Evolutionary conservation across 2,113 vertebrate species (phyloP).

Genomic region (Mugil cephalus): DNA sequence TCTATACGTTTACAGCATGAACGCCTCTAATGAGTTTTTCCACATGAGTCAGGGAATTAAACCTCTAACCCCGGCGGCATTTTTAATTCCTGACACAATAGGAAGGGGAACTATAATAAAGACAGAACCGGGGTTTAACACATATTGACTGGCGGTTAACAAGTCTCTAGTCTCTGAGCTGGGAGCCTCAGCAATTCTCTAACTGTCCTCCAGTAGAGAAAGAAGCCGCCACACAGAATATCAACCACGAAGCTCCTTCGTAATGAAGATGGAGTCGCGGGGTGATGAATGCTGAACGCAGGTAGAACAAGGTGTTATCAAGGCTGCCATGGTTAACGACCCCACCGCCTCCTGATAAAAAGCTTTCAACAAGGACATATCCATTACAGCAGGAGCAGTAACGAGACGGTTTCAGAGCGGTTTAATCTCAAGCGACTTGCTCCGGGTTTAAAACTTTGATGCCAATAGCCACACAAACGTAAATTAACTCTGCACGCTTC

Average conservation of each 20-base stretch:
- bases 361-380: not conserved
- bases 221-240: slow-evolving; percentile 23
- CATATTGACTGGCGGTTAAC: slow-evolving; percentile 40
- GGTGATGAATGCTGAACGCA: slow-evolving; percentile 37
- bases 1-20: not conserved
- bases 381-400: not conserved
- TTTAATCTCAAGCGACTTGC: too few relatives aligned
- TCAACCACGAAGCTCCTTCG: slow-evolving; percentile 4
- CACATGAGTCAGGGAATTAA: slow-evolving; percentile 4
- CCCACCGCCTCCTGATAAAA: slow-evolving; percentile 8
- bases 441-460: too few relatives aligned
- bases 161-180: slow-evolving; percentile 27
- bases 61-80: not conserved
- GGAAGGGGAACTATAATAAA: slow-evolving; percentile 35
- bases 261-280: slow-evolving; percentile 28
- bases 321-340: slow-evolving; percentile 7
- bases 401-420: not conserved
- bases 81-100: slow-evolving; percentile 1
- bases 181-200: not conserved
- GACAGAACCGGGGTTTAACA: slow-evolving; percentile 47
- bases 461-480: too few relatives aligned
- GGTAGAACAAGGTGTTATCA: slow-evolving; percentile 23
- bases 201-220: slow-evolving; percentile 14
- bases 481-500: too few relatives aligned
- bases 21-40: not conserved